Conservation (phyloP, 2,113 vertebrate genomes). For the Nannobrachium achirus region DNA sequence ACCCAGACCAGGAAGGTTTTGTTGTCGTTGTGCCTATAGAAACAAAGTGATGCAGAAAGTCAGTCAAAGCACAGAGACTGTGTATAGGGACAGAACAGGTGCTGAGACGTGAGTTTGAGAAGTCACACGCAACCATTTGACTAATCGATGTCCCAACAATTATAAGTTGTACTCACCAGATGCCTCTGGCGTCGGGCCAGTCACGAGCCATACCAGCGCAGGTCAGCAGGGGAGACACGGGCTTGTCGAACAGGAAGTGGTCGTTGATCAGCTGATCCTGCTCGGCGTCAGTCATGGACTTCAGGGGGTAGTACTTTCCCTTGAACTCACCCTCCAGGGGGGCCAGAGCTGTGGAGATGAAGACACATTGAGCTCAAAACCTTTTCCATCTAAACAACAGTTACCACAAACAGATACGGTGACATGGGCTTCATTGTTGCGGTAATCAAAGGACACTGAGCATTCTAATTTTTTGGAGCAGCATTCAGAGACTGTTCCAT, state of each 20-base stretch:
- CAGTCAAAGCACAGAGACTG: no score
- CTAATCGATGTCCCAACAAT: no score
- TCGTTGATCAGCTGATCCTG: slow-evolving; percentile 93
- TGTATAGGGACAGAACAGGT: no score
- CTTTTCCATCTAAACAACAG: background rate
- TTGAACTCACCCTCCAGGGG: slow-evolving; percentile 88
- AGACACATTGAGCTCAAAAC: background rate
- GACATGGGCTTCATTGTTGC: no score
- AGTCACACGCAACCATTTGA: no score
- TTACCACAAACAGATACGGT: no score
- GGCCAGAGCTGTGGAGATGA: slow-evolving; percentile 83
- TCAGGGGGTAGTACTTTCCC: slow-evolving; percentile 93
- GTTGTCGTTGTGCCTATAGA: slow-evolving; percentile 91
- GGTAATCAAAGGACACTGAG: no score
- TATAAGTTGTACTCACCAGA: slow-evolving; percentile 89
- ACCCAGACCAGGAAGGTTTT: slow-evolving; percentile 98
- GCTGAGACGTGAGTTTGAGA: no score
- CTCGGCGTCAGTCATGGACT: slow-evolving; percentile 88
- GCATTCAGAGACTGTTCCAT: no score
- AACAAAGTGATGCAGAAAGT: background rate
- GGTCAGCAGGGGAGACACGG: slow-evolving; percentile 90
- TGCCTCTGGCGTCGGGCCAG: slow-evolving; percentile 93
- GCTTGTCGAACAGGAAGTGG: slow-evolving; percentile 97
- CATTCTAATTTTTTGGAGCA: no score
- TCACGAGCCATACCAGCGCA: slow-evolving; percentile 94